Evolutionary conservation across 2,113 vertebrate species (phyloP).

Genomic region (Ciconia stormi): DNA sequence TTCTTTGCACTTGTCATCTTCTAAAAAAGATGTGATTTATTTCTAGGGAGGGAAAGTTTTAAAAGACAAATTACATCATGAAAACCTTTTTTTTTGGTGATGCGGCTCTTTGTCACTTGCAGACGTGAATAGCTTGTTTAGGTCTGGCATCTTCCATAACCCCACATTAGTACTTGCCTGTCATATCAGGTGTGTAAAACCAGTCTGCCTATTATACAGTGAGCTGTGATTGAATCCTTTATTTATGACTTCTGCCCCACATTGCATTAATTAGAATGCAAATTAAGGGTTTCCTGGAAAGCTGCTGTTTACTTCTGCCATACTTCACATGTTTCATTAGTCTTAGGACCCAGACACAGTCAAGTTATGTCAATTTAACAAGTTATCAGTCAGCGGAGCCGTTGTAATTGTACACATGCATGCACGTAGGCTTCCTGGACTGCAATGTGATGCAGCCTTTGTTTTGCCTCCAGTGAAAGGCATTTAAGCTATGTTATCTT

Average conservation of each 20-base stretch:
- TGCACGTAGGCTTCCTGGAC: not conserved
- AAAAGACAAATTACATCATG: not conserved
- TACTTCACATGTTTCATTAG: slow-evolving; percentile 58
- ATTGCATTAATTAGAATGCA: slow-evolving; percentile 60
- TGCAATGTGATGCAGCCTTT: not conserved
- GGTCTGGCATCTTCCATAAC: slow-evolving; percentile 7
- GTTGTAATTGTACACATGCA: not conserved
- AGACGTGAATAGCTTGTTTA: not conserved
- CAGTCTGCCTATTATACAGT: slow-evolving; percentile 5
- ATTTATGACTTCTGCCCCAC: slow-evolving; percentile 56
- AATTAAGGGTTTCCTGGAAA: slow-evolving; percentile 62
- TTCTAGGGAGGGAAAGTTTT: not conserved
- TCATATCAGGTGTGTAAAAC: slow-evolving; percentile 36
- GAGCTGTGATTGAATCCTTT: slow-evolving; percentile 52
- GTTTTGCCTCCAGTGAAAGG: not conserved
- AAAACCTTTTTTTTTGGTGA: not conserved
- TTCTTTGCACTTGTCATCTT: not conserved
- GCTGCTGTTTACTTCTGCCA: slow-evolving; percentile 50
- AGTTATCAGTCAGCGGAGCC: slow-evolving; percentile 2
- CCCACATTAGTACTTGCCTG: not conserved
- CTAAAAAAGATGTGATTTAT: not conserved
- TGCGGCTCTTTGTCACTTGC: not conserved
- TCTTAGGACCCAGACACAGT: slow-evolving; percentile 38
- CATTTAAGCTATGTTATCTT: not conserved
- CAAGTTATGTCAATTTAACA: slow-evolving; percentile 44